Evolutionary conservation across 2,888 invertebrate genomes (phyloP), one percentile per base, ranked within the genome.

Genomic region (Oscheius myriophilus): DNA sequence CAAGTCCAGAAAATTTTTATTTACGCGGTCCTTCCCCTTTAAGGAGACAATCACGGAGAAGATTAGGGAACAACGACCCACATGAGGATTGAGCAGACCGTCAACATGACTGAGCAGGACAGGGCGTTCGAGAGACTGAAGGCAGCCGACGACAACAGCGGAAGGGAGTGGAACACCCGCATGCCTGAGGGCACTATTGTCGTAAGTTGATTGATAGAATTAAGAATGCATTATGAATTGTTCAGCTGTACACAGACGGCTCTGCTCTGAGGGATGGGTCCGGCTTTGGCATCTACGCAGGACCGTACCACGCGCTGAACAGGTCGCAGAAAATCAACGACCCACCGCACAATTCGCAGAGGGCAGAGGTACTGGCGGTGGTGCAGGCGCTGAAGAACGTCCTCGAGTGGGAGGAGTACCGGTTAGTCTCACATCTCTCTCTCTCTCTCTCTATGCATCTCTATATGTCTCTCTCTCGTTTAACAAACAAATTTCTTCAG

Each of bases 241-340:
- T 7, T 46, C 46, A 46, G 46, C 4, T 62, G 2, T 62, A 62
- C 39, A 62, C 62, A n/a, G 62, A 62, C 18, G 62, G 62, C 16
- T 51, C 51, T 11, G 49, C 49, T 33, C 33, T 41, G 16, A 7
- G 3, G 6, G 25, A 26, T 12, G 14, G 12, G 2, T 39, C 39
- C 9, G 62, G 62, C 9, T 26, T 51, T 14, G 62, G 62, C 12
- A 39, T 62, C 18, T 62, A 62, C 42, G 39, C 39, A 33, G 62
- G 62, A n/a, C 62, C 62, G 42, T 16, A 26, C 7, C 62, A 62
- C 49, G 46, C 33, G 18, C 52, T 62, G 51, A 62, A 62, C 41
- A 21, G 49, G 16, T 49, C 59, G 14, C 45, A 46, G 26, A 45
- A n/a, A 26, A 62, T 26, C 33, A n/a, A 51, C 33, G 41, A 26